Percentiles rank a stretch among this genome's conserved stretches.
Conservation (phyloP, 2,797 vertebrate genomes). For the Decapterus maruadsi region DNA sequence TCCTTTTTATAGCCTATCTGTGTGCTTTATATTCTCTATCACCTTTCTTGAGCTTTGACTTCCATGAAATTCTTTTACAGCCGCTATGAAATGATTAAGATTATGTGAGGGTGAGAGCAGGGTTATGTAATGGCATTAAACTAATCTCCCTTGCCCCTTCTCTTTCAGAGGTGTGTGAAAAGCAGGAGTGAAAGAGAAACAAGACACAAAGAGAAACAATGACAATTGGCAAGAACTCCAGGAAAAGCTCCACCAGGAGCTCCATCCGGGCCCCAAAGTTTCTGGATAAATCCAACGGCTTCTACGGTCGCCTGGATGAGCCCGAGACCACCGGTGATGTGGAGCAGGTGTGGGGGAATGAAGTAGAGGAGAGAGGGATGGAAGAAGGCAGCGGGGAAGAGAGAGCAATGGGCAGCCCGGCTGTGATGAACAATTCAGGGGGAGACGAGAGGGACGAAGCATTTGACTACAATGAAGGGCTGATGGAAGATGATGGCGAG, state of each 20-base stretch:
- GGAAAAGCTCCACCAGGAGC: conserved; percentile 68
- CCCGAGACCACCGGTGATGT: conserved; percentile 32
- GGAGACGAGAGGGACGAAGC: conserved; percentile 55
- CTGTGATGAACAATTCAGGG: neutral
- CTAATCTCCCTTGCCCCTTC: conserved; percentile 36
- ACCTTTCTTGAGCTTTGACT: neutral
- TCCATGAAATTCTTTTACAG: neutral
- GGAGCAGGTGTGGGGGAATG: conserved; percentile 21
- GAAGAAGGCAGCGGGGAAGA: neutral
- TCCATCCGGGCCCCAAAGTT: conserved; percentile 82
- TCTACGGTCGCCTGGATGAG: conserved; percentile 85
- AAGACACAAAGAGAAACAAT: conserved; percentile 62
- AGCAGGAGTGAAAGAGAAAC: conserved; percentile 19
- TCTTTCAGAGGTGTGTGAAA: conserved; percentile 30
- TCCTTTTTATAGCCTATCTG: neutral
- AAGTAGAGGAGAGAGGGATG: conserved; percentile 17
- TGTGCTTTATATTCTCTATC: too few species aligned
- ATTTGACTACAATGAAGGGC: conserved; percentile 71
- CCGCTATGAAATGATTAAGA: conserved; percentile 11
- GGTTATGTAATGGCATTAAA: conserved; percentile 52
- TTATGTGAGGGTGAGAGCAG: neutral
- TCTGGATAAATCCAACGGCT: conserved; percentile 82
- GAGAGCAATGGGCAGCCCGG: neutral
- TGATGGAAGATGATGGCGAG: conserved; percentile 81
- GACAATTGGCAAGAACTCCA: conserved; percentile 85